Base-by-base conservation (phyloP, 2,888 invertebrate genomes). In the Thyatira batis region DNA sequence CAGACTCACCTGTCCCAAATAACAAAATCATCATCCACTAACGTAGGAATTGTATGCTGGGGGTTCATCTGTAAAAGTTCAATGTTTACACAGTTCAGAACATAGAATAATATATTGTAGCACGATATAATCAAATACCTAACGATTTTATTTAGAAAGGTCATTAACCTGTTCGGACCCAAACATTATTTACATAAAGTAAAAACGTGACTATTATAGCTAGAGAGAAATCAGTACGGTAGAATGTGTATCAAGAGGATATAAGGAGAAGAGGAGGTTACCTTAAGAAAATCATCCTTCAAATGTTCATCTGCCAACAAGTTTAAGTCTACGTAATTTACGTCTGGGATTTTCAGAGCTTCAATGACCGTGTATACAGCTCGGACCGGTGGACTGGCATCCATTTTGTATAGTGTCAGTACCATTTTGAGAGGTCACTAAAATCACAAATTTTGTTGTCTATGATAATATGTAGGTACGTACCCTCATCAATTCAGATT, bases 11-110 rank as follows among this genome's bases (percentile, higher is more conserved):
- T 76, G 74, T 94, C 93, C 87, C 92, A 93, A 48, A 94, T 61
- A 11, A 80, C 70, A 56, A 93, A 92, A 52, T 92, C 92, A 6
- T 90, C 93, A 58, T 93, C 93, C 44, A 79, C 76, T 45, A 94
- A 69, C 2, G 92, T 92, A 0, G 94, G 94, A 6, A 94, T 78
- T 0, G 92, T 90, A 60, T 93, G 93, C 55, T 92, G 88, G 0
- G 93, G 92, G 62, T 93, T 92, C 45, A 88, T 71, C 92, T 92
- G 79, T 46, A 85, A 84, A 57, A 20, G 23, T 23, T 3, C 23
- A 23, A 3, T 4, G 23, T 23, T 23, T 23, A 4, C 3, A 4
- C 3, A 6, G 6, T 23, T 23, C 6, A 23, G 6, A 23, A 3
- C 23, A 23, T 4, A 45, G 6, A 2, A 45, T 13, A 17, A 17